Conservation (phyloP, 30 jellyfish, hydroid and myxozoan genomes). For the Turritopsis rubra region DNA sequence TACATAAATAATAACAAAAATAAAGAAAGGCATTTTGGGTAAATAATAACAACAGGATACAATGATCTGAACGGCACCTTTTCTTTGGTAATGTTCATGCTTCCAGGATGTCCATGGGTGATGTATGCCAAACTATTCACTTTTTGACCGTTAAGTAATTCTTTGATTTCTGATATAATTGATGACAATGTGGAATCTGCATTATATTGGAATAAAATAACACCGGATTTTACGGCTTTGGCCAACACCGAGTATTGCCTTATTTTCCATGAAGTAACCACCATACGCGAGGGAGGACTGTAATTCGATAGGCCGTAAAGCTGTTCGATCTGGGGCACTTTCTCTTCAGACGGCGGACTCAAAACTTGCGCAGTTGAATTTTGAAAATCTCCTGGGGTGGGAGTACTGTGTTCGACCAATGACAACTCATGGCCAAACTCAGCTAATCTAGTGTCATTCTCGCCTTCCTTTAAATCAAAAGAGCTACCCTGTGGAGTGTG, state of each 20-base stretch:
- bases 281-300: slow-evolving; percentile 18
- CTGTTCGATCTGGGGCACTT: neutral
- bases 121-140: slow-evolving; percentile 41
- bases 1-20: no score
- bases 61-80: slow-evolving; percentile 25
- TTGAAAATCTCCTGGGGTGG: neutral
- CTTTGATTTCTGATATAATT: slow-evolving; percentile 34
- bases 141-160: slow-evolving; percentile 53
- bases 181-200: slow-evolving; percentile 53
- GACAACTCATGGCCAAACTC: neutral
- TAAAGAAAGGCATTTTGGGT: neutral
- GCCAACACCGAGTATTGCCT: slow-evolving; percentile 59
- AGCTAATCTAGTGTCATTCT: neutral
- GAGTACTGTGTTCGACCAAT: slow-evolving; percentile 1
- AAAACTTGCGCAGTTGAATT: neutral
- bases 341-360: neutral
- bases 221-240: slow-evolving; percentile 54
- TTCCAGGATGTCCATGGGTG: slow-evolving; percentile 77
- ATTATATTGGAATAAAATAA: slow-evolving; percentile 43
- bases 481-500: slow-evolving; percentile 10
- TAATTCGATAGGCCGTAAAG: neutral
- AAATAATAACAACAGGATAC: no score
- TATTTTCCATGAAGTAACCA: slow-evolving; percentile 68
- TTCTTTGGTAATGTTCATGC: slow-evolving; percentile 45
- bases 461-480: neutral